A percentile compares a stretch with the other conserved stretches of the same genome.
Evolutionary conservation across 2,113 vertebrate species (phyloP).

Genomic region (Saccopteryx leptura): DNA sequence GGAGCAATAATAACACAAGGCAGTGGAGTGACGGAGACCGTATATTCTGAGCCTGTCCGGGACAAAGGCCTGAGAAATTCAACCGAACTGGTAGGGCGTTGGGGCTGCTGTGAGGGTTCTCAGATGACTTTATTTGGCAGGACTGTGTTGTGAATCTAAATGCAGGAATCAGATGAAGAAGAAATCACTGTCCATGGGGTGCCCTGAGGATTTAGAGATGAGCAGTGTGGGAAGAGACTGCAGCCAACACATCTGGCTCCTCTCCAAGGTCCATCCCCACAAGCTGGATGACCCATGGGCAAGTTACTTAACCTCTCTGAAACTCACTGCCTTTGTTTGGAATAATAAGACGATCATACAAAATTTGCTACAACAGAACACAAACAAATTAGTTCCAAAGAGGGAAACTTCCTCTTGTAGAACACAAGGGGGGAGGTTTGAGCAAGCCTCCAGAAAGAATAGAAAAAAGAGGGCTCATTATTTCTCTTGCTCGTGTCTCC

Average conservation of each 20-base stretch:
- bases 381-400: background rate
- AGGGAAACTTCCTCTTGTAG: background rate
- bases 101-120: background rate
- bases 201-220: background rate
- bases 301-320: background rate
- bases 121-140: background rate
- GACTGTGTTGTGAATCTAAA: accelerated
- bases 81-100: background rate
- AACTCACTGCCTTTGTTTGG: background rate
- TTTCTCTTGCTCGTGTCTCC: background rate
- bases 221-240: background rate
- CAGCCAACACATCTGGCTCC: background rate
- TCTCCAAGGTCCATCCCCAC: background rate
- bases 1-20: accelerated
- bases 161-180: background rate
- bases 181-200: background rate
- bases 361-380: background rate
- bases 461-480: background rate
- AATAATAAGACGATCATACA: background rate
- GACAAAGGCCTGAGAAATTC: conserved; percentile 34
- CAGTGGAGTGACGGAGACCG: background rate
- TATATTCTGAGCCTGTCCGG: background rate
- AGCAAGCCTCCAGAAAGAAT: background rate
- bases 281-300: accelerated
- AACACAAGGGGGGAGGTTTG: background rate